These are phyloP conservation scores for Gila robusta DNA, from an alignment of 2,797 vertebrate genomes.

Conservation along the genomic window DNA sequence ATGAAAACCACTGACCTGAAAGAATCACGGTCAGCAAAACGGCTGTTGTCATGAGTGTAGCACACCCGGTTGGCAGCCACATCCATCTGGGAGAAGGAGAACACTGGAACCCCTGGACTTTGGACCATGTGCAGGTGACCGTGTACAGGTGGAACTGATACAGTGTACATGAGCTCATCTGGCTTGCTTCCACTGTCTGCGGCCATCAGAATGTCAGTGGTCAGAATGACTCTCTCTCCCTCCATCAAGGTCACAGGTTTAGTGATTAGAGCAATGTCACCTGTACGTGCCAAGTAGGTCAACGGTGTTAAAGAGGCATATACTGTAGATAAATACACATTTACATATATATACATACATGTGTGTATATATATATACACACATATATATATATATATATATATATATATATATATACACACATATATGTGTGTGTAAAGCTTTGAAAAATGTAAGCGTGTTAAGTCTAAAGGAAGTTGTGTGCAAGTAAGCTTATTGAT, in stretches of 20 bases:
- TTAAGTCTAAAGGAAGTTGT: background rate
- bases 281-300: conserved; percentile 67
- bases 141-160: conserved; percentile 85
- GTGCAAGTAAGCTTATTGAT: conserved; percentile 36
- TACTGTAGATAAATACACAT: background rate
- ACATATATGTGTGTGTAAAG: background rate
- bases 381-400: too few relatives aligned
- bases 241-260: conserved; percentile 87
- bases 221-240: conserved; percentile 92
- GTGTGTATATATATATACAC: too few relatives aligned
- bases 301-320: background rate
- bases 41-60: conserved; percentile 86
- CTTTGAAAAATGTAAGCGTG: background rate
- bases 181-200: conserved; percentile 87
- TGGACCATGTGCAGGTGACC: conserved; percentile 90
- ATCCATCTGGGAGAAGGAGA: conserved; percentile 89
- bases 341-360: background rate
- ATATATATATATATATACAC: too few relatives aligned
- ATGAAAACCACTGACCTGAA: conserved; percentile 82
- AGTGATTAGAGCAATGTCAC: conserved; percentile 86
- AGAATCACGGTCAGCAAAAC: conserved; percentile 73
- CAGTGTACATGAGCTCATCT: conserved; percentile 87
- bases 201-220: conserved; percentile 91
- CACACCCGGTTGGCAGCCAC: conserved; percentile 87
- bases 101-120: conserved; percentile 83